Evolutionary conservation across 1,140 invertebrate genomes (phyloP).

Genomic region (Wasmannia auropunctata): DNA sequence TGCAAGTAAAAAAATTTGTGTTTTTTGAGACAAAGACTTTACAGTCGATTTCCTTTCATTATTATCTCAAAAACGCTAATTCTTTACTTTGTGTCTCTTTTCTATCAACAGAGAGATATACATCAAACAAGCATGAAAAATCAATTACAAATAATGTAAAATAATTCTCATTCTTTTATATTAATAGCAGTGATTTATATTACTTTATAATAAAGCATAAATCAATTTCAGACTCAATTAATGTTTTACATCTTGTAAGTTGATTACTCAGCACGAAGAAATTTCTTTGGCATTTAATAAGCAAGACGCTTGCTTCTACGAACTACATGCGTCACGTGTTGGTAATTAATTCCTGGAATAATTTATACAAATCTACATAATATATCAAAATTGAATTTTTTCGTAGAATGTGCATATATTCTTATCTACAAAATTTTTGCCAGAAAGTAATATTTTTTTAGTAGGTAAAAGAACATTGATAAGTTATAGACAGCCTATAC

Average conservation of each 20-base stretch:
- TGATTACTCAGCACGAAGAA: slow-evolving; percentile 22
- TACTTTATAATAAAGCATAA: not conserved
- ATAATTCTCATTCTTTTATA: not conserved
- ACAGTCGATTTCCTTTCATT: no score
- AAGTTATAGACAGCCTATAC: not conserved
- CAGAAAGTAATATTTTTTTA: not conserved
- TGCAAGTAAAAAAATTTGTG: no score
- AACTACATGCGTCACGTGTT: not conserved
- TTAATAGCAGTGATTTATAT: no score
- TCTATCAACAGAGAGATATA: no score
- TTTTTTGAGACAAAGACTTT: no score
- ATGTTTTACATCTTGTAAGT: not conserved
- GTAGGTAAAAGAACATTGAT: not conserved
- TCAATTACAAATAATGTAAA: not conserved
- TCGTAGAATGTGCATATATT: not conserved
- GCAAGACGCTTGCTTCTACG: not conserved
- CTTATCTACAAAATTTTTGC: not conserved
- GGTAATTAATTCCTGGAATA: not conserved
- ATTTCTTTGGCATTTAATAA: slow-evolving; percentile 31
- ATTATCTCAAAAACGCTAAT: no score
- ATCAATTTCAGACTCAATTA: not conserved
- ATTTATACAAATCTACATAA: not conserved
- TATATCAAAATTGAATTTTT: not conserved
- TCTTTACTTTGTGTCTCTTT: no score
- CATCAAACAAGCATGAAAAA: not conserved